phyloP scores from a whole-genome alignment of 2,888 invertebrate species.

The Oasisia sp. region DNA sequence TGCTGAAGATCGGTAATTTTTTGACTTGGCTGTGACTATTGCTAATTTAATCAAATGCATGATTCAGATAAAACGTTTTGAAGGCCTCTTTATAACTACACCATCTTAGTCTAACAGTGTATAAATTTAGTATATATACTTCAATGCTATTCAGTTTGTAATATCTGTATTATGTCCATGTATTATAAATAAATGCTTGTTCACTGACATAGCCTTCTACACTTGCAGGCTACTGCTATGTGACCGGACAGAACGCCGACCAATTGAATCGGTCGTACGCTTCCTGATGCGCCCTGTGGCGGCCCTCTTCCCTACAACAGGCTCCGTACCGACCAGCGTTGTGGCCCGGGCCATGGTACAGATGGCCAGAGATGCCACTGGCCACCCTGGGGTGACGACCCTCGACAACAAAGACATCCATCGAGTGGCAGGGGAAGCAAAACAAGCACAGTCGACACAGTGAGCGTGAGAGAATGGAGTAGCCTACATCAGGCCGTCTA shows the following conservation, averaged over 20 bases:
- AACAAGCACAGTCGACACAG: background rate
- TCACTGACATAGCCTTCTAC: background rate
- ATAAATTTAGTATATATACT: too few relatives aligned
- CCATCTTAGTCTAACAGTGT: too few relatives aligned
- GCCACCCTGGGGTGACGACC: conserved; percentile 43
- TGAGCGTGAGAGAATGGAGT: background rate
- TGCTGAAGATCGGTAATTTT: too few relatives aligned
- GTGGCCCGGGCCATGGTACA: conserved; percentile 57
- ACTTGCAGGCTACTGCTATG: conserved; percentile 55
- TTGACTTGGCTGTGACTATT: too few relatives aligned
- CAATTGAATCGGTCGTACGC: conserved; percentile 50
- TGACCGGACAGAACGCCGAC: conserved; percentile 53
- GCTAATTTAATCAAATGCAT: too few relatives aligned
- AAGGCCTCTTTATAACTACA: too few relatives aligned
- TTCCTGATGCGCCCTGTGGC: conserved; percentile 53
- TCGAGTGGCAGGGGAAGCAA: conserved; percentile 45
- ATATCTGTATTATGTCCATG: background rate
- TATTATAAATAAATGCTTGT: background rate
- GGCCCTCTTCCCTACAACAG: conserved; percentile 55
- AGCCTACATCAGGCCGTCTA: too few relatives aligned
- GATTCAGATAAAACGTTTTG: too few relatives aligned
- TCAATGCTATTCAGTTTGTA: too few relatives aligned
- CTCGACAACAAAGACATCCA: conserved; percentile 59
- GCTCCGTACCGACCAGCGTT: conserved; percentile 53
- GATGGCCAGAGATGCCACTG: conserved; percentile 43